These are phyloP conservation scores for Aromia moschata DNA, from an alignment of 2,888 invertebrate species.

Conservation along the genomic window DNA sequence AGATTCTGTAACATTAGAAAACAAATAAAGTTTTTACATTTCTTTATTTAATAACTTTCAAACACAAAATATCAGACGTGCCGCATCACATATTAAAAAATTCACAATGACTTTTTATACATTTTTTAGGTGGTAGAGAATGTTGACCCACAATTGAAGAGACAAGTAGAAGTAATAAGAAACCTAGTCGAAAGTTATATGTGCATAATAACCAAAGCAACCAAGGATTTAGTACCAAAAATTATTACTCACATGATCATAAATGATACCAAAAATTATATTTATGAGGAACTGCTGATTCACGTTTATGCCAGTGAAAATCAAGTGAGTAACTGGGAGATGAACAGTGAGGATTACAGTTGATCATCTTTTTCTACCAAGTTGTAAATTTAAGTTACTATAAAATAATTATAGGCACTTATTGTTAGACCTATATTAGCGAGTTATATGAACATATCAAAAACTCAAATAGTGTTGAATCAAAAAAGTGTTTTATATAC, in stretches of 20 bases:
- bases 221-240: conserved; percentile 97
- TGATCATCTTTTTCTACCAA: too few relatives aligned
- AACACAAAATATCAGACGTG: too few relatives aligned
- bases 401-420: too few relatives aligned
- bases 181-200: conserved; percentile 99
- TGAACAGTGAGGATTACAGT: too few relatives aligned
- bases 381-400: too few relatives aligned
- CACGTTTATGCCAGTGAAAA: conserved; percentile 96
- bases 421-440: too few relatives aligned
- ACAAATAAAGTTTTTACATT: too few relatives aligned
- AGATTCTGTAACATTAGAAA: too few relatives aligned
- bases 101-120: not conserved
- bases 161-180: conserved; percentile 99
- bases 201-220: conserved; percentile 99
- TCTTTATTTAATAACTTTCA: too few relatives aligned
- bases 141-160: conserved; percentile 87
- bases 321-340: conserved; percentile 82
- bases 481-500: too few relatives aligned
- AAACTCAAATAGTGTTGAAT: too few relatives aligned
- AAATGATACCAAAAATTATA: conserved; percentile 96
- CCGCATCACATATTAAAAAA: not conserved
- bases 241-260: conserved; percentile 98
- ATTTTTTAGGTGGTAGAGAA: conserved; percentile 27
- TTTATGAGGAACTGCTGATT: conserved; percentile 94
- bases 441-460: too few relatives aligned